These are phyloP conservation scores for Terrapene triunguis DNA, from an alignment of 2,113 vertebrate species.

Conservation along the genomic window DNA sequence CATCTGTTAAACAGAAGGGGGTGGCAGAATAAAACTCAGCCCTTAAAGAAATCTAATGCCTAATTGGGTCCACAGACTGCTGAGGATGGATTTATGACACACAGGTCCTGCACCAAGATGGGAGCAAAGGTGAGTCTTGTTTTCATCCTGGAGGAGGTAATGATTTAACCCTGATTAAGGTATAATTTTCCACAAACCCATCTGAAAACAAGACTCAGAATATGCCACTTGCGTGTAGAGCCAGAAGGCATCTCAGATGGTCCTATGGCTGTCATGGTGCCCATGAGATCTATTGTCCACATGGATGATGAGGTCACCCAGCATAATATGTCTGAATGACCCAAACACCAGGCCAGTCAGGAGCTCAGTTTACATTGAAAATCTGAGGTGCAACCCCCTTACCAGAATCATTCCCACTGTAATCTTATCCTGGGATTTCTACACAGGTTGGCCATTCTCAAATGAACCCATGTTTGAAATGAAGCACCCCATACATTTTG, in stretches of 20 bases:
- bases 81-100: neutral
- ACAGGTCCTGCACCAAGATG: neutral
- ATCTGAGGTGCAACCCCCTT: neutral
- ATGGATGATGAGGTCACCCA: neutral
- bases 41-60: neutral
- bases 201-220: neutral
- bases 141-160: neutral
- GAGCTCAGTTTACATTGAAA: conserved; percentile 9
- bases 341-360: neutral
- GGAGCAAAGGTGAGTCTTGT: neutral
- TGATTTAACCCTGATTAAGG: neutral
- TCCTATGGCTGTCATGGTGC: rapidly evolving
- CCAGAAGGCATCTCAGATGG: neutral
- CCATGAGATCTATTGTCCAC: neutral
- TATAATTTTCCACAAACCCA: neutral
- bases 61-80: neutral
- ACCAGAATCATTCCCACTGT: neutral
- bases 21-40: neutral
- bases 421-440: neutral
- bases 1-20: neutral
- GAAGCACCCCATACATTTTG: conserved; percentile 59
- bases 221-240: neutral
- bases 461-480: neutral
- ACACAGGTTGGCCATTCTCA: neutral
- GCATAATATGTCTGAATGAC: rapidly evolving